phyloP scores from a whole-genome alignment of 2,113 vertebrate species.

The Thryonomys swinderianus region DNA sequence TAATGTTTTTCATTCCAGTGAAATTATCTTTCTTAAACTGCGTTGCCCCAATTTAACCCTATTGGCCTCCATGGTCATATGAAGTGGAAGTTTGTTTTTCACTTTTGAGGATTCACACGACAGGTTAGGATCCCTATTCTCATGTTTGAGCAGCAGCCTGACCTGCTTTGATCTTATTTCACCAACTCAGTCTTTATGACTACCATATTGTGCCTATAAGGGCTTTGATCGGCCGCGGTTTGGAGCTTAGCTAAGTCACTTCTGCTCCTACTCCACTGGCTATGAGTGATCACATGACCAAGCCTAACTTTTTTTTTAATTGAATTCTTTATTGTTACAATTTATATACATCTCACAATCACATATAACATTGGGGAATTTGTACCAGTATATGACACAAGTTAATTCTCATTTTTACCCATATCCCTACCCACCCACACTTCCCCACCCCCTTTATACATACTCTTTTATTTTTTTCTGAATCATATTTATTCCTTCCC shows the following conservation, averaged over 20 bases:
- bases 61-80: background rate
- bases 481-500: too few relatives aligned
- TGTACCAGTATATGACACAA: too few relatives aligned
- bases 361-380: too few relatives aligned
- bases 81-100: background rate
- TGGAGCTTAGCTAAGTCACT: background rate
- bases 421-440: too few relatives aligned
- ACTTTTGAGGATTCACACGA: background rate
- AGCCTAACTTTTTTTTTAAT: background rate
- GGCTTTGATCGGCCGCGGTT: background rate
- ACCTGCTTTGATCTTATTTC: background rate
- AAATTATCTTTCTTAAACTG: background rate
- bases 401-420: too few relatives aligned
- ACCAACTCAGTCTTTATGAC: background rate
- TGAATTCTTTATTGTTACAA: too few relatives aligned
- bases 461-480: too few relatives aligned
- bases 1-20: background rate
- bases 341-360: too few relatives aligned
- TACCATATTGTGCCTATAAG: background rate
- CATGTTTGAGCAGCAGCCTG: background rate
- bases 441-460: too few relatives aligned
- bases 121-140: background rate
- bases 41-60: background rate
- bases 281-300: background rate
- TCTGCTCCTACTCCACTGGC: background rate